These are phyloP conservation scores for Chauna torquata DNA, from an alignment of 2,113 vertebrate species.

Conservation along the genomic window DNA sequence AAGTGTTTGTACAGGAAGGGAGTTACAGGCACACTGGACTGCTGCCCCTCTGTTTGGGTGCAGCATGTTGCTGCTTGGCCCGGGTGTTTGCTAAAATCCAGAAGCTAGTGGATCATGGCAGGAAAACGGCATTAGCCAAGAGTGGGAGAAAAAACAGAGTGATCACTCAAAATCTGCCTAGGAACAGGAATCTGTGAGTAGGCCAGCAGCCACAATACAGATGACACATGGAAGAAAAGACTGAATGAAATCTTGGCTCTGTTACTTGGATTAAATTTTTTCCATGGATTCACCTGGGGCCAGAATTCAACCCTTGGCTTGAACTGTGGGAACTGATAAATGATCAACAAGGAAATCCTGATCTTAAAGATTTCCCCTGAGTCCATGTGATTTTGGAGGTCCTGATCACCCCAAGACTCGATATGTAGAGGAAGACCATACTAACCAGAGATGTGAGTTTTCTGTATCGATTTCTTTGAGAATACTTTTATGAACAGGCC, in stretches of 20 bases:
- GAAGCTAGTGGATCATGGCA: background rate
- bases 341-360: background rate
- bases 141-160: background rate
- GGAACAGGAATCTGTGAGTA: background rate
- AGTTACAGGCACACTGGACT: background rate
- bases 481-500: background rate
- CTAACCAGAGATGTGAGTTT: background rate
- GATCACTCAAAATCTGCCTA: background rate
- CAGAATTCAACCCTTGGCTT: background rate
- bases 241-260: background rate
- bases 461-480: background rate
- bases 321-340: background rate
- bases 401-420: background rate
- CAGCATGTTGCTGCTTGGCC: background rate
- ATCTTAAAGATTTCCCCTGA: background rate
- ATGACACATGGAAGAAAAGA: background rate
- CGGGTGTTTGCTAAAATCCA: background rate
- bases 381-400: background rate
- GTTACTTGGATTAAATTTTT: background rate
- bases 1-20: background rate
- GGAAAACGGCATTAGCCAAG: background rate
- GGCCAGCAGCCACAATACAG: too few species aligned
- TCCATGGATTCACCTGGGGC: background rate
- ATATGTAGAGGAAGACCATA: background rate
- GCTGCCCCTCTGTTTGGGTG: background rate